Conservation (phyloP, 2,113 vertebrate genomes). For the Mirza zaza region DNA sequence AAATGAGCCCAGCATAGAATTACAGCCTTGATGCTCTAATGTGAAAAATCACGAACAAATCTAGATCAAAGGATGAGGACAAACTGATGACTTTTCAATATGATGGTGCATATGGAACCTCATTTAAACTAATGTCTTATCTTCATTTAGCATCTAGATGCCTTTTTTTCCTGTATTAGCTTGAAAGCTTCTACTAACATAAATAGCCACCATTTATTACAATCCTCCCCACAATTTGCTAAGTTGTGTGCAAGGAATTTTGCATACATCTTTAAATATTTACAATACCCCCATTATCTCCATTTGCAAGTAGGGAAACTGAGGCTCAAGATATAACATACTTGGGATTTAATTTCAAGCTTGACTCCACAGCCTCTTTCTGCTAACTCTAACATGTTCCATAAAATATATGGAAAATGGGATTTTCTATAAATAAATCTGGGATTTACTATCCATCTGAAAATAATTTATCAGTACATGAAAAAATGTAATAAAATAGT, state of each 20-base stretch:
- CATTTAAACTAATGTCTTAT: not conserved
- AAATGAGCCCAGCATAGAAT: not conserved
- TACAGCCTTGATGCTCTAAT: not conserved
- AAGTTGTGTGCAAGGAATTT: not conserved
- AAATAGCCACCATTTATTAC: not conserved
- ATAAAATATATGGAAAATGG: not conserved
- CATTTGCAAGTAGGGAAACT: not conserved
- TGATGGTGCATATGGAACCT: not conserved
- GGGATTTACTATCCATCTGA: not conserved
- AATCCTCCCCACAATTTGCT: not conserved
- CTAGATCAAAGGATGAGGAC: not conserved
- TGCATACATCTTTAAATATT: not conserved
- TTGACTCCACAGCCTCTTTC: not conserved
- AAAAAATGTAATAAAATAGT: constrained; percentile 35
- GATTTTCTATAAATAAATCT: not conserved
- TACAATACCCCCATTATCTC: not conserved
- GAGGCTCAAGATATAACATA: not conserved
- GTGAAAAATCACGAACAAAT: constrained; percentile 5
- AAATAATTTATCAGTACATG: constrained; percentile 4
- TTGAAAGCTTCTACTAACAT: not conserved
- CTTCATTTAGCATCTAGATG: not conserved
- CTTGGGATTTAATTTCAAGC: not conserved
- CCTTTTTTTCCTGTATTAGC: not conserved
- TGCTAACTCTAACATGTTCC: not conserved
- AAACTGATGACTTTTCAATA: not conserved